phyloP scores from a whole-genome alignment of 1,140 invertebrate species.

The Hetaerina americana region DNA sequence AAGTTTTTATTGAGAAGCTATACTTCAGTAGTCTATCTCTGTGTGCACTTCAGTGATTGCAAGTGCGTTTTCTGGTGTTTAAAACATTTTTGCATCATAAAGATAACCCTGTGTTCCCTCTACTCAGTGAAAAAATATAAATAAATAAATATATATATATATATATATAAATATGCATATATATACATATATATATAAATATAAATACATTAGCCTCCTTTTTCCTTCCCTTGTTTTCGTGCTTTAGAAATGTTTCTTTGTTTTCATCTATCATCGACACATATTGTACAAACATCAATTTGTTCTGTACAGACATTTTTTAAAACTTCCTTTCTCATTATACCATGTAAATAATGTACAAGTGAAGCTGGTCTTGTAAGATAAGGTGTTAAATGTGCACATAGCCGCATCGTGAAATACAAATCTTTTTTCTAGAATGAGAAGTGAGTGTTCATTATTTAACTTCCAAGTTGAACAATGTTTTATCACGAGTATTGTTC shows the following conservation, averaged over 20 bases:
- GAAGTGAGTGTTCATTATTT: conserved; percentile 5
- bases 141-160: conserved; percentile 1
- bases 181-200: not conserved
- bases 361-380: conserved; percentile 42
- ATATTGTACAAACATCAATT: conserved; percentile 16
- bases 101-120: not conserved
- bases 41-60: not conserved
- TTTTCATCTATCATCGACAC: conserved; percentile 16
- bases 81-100: not conserved
- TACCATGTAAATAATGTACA: conserved; percentile 39
- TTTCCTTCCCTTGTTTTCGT: conserved; percentile 12
- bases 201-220: conserved; percentile 4
- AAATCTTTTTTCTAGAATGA: conserved; percentile 17
- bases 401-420: conserved; percentile 26
- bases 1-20: not conserved
- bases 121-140: conserved; percentile 4
- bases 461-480: not conserved
- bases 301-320: conserved; percentile 23
- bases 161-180: conserved; percentile 7
- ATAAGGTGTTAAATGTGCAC: conserved; percentile 45
- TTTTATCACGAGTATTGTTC: too few species aligned
- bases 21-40: not conserved
- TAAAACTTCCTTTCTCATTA: conserved; percentile 29
- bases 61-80: not conserved
- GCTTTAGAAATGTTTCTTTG: conserved; percentile 17